phyloP scores from a whole-genome alignment of 2,113 vertebrate species.

The Gopherus flavomarginatus region DNA sequence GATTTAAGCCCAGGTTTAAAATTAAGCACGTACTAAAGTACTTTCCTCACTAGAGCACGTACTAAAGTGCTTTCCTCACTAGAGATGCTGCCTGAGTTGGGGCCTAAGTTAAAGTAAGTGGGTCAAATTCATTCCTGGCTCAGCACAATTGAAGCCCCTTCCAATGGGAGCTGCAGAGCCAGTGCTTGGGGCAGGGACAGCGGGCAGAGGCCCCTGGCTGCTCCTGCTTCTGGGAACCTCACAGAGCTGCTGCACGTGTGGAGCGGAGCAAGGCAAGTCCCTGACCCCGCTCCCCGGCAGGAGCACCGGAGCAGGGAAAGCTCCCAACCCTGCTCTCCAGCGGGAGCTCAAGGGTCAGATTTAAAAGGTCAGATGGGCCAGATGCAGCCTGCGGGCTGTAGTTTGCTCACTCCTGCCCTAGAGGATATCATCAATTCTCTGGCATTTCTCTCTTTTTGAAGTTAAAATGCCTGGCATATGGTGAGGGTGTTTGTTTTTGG shows the following conservation, averaged over 20 bases:
- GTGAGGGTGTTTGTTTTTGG: background rate
- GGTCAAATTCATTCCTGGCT: background rate
- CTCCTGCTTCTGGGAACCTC: no score
- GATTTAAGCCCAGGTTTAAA: background rate
- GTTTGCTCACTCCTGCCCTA: background rate
- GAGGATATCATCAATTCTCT: background rate
- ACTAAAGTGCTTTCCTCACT: background rate
- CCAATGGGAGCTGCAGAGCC: no score
- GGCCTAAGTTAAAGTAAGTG: background rate
- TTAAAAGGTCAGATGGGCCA: no score
- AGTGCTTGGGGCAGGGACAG: no score
- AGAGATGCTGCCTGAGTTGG: background rate
- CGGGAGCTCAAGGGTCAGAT: no score
- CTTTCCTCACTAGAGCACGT: background rate
- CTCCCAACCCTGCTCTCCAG: no score
- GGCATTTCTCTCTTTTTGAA: background rate
- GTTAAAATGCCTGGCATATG: background rate
- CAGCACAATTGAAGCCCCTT: background rate
- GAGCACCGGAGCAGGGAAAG: no score
- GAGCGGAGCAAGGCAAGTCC: no score
- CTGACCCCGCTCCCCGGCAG: accelerated
- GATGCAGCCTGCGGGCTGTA: no score
- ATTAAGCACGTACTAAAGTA: background rate
- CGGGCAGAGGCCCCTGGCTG: no score
- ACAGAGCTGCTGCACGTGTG: no score